Base-by-base conservation (phyloP, 1,140 invertebrate species). In the Pseudomyrmex flavicornis region DNA sequence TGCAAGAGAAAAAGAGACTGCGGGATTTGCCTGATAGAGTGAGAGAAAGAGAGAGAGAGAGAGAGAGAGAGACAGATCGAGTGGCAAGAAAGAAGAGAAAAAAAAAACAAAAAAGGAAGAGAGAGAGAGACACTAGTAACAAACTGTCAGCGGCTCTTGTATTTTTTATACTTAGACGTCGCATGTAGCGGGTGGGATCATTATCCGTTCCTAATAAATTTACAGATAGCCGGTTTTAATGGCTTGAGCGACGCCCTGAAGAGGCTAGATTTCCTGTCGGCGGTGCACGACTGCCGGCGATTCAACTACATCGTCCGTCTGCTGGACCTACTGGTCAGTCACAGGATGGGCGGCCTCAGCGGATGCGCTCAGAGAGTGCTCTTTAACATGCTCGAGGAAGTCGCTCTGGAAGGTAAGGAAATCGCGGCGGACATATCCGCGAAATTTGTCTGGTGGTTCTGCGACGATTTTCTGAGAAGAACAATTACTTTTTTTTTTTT, bases 241-340 rank as follows among this genome's bases (percentile, higher is more conserved):
- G 98, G 98, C 65, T 95, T 99, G 54, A 98, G 97, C 89, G 99
- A 99, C 94, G 98, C 98, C 1, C 97, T 99, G 17, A 97, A 98
- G 91, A 96, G 98, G 79, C 94, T 99, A 58, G 99, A 99, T 94
- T 98, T 99, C 95, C 96, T 97, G 74, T 98, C 97, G 82, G 98
- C 99, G 2, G 98, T 99, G 48, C 97, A 97, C 75, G 98, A 99
- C 94, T 97, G 98, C 15, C 96, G 98, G 70, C 95, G 99, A 72
- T 99, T 99, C 94, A 99, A 99, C 93, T 99, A 99, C 94, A 98
- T 99, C 88, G 98, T 98, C 91, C 98, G 98, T 88, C 95, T 99
- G 52, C 94, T 99, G 73, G 97, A 98, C 91, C 95, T 99, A 46
- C 95, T 99, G 58, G 97, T 99, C 50, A 97, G 97, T 62, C 94